A percentile compares a stretch with the other conserved stretches of the same genome.
These are phyloP conservation scores for Bilobella aurantiaca DNA, from an alignment of 1,140 invertebrate species.

Conservation along the genomic window DNA sequence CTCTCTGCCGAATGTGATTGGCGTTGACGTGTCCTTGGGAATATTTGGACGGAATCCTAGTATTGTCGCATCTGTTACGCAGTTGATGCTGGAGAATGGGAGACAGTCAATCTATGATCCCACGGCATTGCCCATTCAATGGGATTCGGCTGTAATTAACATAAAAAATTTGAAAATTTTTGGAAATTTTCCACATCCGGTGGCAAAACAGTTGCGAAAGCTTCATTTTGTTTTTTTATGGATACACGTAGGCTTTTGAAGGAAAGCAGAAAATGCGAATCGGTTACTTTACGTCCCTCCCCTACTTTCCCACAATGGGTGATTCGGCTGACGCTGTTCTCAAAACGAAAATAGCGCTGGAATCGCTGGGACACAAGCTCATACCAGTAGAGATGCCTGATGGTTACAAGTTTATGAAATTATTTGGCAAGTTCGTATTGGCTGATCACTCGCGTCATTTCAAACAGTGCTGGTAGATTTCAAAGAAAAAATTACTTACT, in stretches of 20 bases:
- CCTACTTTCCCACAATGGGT: constrained; percentile 17
- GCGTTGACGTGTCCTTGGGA: neutral
- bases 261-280: constrained; percentile 10
- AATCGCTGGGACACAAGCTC: constrained; percentile 13
- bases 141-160: constrained; percentile 9
- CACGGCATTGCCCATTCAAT: constrained; percentile 12
- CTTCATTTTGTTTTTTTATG: constrained; percentile 11
- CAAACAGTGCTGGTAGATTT: constrained; percentile 20
- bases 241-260: no score
- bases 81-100: neutral
- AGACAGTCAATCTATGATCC: constrained; percentile 11
- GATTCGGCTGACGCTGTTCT: constrained; percentile 19
- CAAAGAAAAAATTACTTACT: neutral
- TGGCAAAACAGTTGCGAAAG: neutral
- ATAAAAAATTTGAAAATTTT: neutral
- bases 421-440: constrained; percentile 21
- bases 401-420: constrained; percentile 25
- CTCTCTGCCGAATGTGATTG: constrained; percentile 27
- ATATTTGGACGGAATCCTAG: constrained; percentile 9
- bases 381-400: constrained; percentile 18
- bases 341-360: constrained; percentile 19
- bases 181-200: neutral
- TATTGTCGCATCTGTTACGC: constrained; percentile 8
- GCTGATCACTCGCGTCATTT: constrained; percentile 24
- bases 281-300: constrained; percentile 23